Evolutionary conservation across 2,113 vertebrate species (phyloP).

Genomic region (Alligator sinensis): DNA sequence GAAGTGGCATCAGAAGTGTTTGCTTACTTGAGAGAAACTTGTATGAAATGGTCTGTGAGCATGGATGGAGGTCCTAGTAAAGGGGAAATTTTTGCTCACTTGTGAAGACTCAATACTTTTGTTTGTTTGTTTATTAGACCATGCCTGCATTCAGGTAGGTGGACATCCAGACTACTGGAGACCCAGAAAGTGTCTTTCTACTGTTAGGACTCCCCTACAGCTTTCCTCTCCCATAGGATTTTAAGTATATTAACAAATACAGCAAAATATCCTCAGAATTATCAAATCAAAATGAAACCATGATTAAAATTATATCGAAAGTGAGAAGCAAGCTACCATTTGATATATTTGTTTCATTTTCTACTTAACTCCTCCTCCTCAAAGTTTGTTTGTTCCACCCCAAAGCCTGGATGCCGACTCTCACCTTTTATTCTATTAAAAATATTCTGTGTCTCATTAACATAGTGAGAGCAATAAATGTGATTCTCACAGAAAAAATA

Average conservation of each 20-base stretch:
- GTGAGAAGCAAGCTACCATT: not conserved
- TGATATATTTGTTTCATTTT: not conserved
- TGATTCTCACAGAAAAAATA: not conserved
- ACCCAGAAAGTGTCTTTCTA: not conserved
- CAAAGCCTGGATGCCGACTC: not conserved
- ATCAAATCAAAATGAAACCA: not conserved
- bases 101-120: not conserved
- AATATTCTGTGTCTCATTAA: not conserved
- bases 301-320: not conserved
- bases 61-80: not conserved
- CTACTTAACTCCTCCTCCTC: not conserved
- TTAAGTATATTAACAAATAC: not conserved
- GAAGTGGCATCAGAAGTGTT: not conserved
- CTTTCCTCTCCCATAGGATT: not conserved
- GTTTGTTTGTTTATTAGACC: not conserved
- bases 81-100: not conserved
- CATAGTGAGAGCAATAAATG: not conserved
- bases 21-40: slow-evolving; percentile 29
- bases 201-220: not conserved
- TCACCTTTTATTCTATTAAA: not conserved
- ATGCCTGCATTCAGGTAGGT: not conserved
- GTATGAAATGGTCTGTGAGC: not conserved
- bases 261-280: not conserved
- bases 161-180: not conserved
- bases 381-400: not conserved